Conservation (phyloP, 2,888 invertebrate species). For the Drosophila sordidapex region DNA sequence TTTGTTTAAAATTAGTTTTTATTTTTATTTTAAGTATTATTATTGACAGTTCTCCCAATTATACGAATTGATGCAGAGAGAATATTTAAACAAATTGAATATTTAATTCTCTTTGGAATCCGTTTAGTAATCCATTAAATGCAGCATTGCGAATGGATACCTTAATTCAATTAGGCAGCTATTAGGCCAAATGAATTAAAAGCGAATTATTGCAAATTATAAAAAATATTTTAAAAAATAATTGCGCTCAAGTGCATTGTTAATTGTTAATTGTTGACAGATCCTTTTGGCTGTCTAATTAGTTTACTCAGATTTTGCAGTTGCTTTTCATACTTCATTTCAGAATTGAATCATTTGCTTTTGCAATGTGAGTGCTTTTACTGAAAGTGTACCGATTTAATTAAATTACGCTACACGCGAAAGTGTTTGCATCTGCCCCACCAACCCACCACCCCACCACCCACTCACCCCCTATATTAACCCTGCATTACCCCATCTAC, state of each 20-base stretch:
- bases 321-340: slow-evolving; percentile 37
- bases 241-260: not conserved
- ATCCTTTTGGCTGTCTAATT: slow-evolving; percentile 3
- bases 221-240: not conserved
- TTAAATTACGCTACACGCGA: slow-evolving; percentile 63
- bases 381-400: slow-evolving; percentile 69
- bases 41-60: not conserved
- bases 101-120: not conserved
- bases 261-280: not conserved
- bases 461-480: not conserved
- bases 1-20: not conserved
- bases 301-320: slow-evolving; percentile 10
- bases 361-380: slow-evolving; percentile 61
- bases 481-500: slow-evolving; percentile 4
- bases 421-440: slow-evolving; percentile 60
- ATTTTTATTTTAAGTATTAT: not conserved
- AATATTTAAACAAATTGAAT: not conserved
- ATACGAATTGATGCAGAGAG: not conserved
- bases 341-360: slow-evolving; percentile 57
- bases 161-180: not conserved
- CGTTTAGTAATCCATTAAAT: not conserved
- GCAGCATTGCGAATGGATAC: not conserved
- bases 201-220: not conserved
- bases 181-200: not conserved
- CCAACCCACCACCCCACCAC: not conserved